Conservation (phyloP, 2,888 invertebrate genomes). For the Tolmerus cingulatus region DNA sequence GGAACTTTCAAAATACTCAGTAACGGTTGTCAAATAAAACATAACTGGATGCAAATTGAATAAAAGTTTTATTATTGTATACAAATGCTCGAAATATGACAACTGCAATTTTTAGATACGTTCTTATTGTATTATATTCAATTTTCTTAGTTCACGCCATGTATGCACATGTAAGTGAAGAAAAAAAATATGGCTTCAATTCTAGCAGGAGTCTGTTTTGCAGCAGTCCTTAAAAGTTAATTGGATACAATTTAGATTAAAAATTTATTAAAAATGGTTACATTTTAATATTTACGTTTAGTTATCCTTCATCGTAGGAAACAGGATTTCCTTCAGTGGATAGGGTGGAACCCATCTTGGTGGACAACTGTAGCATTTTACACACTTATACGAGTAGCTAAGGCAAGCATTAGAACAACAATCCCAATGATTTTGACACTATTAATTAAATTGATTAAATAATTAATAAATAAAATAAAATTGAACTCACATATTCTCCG, state of each 20-base stretch:
- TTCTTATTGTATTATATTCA: neutral
- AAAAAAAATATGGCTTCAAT: neutral
- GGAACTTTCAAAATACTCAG: no score
- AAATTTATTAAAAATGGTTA: neutral
- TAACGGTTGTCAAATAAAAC: no score
- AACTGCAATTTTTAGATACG: neutral
- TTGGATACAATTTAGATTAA: neutral
- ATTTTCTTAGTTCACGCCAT: neutral
- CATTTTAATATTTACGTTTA: slow-evolving; percentile 35
- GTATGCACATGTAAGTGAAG: neutral
- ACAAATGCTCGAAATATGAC: neutral
- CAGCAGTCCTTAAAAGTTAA: neutral
- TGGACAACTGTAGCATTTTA: slow-evolving; percentile 44
- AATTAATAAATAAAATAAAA: neutral
- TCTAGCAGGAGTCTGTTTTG: neutral
- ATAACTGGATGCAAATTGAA: neutral
- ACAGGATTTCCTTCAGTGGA: neutral
- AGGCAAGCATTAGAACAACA: slow-evolving; percentile 60
- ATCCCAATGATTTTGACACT: slow-evolving; percentile 59
- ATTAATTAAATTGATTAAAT: neutral
- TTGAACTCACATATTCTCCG: slow-evolving; percentile 55
- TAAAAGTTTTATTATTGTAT: neutral
- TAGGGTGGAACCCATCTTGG: neutral
- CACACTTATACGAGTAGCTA: slow-evolving; percentile 55
- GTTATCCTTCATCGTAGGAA: neutral